These are phyloP conservation scores for Actinernus sp. DNA, from an alignment of 92 coral and sea anemone genomes.

Conservation along the genomic window DNA sequence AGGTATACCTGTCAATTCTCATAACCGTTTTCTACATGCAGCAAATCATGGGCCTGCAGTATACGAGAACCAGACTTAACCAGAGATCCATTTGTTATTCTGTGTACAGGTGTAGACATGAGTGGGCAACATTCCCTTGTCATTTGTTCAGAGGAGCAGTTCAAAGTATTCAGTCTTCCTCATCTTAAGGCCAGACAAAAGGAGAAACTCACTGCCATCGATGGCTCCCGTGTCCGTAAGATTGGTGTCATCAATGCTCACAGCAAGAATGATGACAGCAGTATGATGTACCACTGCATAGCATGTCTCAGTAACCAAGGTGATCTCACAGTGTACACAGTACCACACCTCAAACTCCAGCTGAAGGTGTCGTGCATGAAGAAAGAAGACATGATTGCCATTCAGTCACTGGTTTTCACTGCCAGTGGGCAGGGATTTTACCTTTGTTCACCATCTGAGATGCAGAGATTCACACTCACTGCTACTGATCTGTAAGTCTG, in stretches of 20 bases:
- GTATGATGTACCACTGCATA: conserved; percentile 85
- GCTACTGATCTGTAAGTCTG: conserved; percentile 89
- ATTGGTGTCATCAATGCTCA: conserved; percentile 84
- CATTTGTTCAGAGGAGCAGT: conserved; percentile 99
- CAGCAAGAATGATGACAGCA: conserved; percentile 87
- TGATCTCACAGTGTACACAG: conserved; percentile 84
- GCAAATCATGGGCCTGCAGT: no score
- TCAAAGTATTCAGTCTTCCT: conserved; percentile 94
- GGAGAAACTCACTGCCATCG: conserved; percentile 96
- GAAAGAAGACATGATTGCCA: conserved; percentile 92
- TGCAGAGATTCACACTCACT: conserved; percentile 92
- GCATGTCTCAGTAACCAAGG: conserved; percentile 99
- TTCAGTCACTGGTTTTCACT: conserved; percentile 89
- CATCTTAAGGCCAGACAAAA: conserved; percentile 95
- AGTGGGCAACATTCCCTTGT: conserved; percentile 95
- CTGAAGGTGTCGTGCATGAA: conserved; percentile 92
- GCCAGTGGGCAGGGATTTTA: conserved; percentile 96
- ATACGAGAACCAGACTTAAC: no score
- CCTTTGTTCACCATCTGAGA: conserved; percentile 91
- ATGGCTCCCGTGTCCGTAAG: conserved; percentile 98
- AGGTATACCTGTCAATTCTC: no score
- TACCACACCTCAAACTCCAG: conserved; percentile 90
- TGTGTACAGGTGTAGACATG: conserved; percentile 82
- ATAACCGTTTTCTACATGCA: no score
- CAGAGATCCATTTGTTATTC: no score